A percentile compares a stretch with the other conserved stretches of the same genome.
Conservation (phyloP, 1,140 invertebrate genomes). For the Hyphantria cunea region DNA sequence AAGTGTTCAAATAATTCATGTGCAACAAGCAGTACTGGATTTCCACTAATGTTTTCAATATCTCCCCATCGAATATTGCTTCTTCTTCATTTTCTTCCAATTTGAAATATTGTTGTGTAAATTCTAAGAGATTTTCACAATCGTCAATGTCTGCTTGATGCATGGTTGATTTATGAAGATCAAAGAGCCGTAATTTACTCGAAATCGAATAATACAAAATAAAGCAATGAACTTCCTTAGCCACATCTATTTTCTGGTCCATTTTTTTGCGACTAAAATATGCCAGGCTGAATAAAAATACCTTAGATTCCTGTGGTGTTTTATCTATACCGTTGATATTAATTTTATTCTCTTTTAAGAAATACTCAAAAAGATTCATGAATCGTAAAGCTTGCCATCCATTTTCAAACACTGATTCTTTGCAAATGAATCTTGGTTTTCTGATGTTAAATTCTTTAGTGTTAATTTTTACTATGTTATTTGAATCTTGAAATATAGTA, state of each 20-base stretch:
- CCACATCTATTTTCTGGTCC: slow-evolving; percentile 3
- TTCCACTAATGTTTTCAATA: not conserved
- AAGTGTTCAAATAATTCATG: slow-evolving; percentile 3
- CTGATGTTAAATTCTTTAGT: not conserved
- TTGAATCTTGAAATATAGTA: slow-evolving; percentile 17
- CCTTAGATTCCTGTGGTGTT: slow-evolving; percentile 29
- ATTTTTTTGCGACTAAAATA: slow-evolving; percentile 40
- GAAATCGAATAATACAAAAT: not conserved
- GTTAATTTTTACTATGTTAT: not conserved
- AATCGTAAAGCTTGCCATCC: slow-evolving; percentile 14
- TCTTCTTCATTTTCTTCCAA: not conserved
- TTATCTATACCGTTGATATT: not conserved
- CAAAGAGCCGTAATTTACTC: not conserved
- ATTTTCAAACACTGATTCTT: slow-evolving; percentile 39
- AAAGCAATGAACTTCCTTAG: slow-evolving; percentile 3
- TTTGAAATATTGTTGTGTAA: not conserved
- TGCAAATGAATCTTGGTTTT: not conserved
- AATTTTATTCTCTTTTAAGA: not conserved
- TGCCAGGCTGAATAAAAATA: slow-evolving; percentile 41
- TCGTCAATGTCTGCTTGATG: not conserved
- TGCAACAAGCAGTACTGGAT: slow-evolving; percentile 1
- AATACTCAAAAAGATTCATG: slow-evolving; percentile 6
- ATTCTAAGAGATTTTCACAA: not conserved
- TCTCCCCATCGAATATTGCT: not conserved
- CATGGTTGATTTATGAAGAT: not conserved